Percentiles rank a stretch among this genome's conserved stretches.
Evolutionary conservation across 2,888 invertebrate genomes (phyloP).

Genomic region (Acholoe squamosa): DNA sequence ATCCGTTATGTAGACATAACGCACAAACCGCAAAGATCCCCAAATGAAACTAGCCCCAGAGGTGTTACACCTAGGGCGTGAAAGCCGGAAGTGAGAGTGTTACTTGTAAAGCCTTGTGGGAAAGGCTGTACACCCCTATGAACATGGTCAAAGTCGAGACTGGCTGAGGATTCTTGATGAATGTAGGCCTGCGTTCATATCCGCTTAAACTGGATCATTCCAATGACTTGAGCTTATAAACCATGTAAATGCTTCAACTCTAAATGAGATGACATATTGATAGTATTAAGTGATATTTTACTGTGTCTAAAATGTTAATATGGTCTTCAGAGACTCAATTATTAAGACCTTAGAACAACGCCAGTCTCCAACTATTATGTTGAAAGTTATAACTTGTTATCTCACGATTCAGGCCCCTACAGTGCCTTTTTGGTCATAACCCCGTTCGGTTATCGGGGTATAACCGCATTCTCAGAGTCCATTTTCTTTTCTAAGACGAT

Average conservation of each 20-base stretch:
- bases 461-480: background rate
- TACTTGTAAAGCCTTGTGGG: background rate
- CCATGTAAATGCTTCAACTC: background rate
- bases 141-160: background rate
- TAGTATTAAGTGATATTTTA: too few relatives aligned
- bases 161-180: background rate
- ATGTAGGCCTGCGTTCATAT: background rate
- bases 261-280: too few relatives aligned
- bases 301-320: too few relatives aligned
- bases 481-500: too few relatives aligned
- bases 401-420: too few relatives aligned
- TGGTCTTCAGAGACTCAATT: too few relatives aligned
- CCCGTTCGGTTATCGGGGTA: too few relatives aligned
- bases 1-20: background rate
- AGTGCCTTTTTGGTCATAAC: too few relatives aligned
- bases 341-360: too few relatives aligned
- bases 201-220: too few relatives aligned
- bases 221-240: background rate
- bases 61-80: background rate
- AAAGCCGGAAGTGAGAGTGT: background rate
- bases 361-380: too few relatives aligned
- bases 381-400: too few relatives aligned
- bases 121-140: background rate
- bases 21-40: background rate
- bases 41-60: background rate